Conservation (phyloP, 1,140 invertebrate genomes). For the Microplitis demolitor region DNA sequence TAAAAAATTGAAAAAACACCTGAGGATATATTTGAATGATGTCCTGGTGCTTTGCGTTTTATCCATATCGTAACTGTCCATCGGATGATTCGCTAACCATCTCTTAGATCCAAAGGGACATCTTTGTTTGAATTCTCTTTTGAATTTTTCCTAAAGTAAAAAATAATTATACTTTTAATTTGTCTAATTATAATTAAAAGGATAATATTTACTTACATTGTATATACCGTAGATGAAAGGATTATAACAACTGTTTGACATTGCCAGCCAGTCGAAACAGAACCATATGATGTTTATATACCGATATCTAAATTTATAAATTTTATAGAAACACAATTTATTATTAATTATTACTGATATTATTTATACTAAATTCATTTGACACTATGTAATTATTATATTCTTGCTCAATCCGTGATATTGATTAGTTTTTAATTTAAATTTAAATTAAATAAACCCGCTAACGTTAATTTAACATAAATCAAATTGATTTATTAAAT, state of each 20-base stretch:
- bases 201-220: conserved; percentile 69
- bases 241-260: conserved; percentile 87
- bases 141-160: conserved; percentile 72
- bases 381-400: too few relatives aligned
- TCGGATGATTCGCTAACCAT: conserved; percentile 46
- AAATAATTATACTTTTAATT: conserved; percentile 20
- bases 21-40: conserved; percentile 41
- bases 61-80: conserved; percentile 51
- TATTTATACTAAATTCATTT: not conserved
- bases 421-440: not conserved
- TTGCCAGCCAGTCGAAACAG: conserved; percentile 83
- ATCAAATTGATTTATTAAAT: not conserved
- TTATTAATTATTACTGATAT: not conserved
- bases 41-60: conserved; percentile 39
- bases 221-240: conserved; percentile 86
- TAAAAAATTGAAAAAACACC: conserved; percentile 27
- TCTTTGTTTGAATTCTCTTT: conserved; percentile 71
- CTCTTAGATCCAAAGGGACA: conserved; percentile 63
- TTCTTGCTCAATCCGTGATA: not conserved
- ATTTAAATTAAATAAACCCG: not conserved
- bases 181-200: not conserved
- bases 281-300: conserved; percentile 82
- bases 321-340: not conserved
- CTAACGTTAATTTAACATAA: not conserved
- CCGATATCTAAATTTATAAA: conserved; percentile 64